phyloP scores from a whole-genome alignment of 2,113 vertebrate genomes.

The Gymnobelideus leadbeateri region DNA sequence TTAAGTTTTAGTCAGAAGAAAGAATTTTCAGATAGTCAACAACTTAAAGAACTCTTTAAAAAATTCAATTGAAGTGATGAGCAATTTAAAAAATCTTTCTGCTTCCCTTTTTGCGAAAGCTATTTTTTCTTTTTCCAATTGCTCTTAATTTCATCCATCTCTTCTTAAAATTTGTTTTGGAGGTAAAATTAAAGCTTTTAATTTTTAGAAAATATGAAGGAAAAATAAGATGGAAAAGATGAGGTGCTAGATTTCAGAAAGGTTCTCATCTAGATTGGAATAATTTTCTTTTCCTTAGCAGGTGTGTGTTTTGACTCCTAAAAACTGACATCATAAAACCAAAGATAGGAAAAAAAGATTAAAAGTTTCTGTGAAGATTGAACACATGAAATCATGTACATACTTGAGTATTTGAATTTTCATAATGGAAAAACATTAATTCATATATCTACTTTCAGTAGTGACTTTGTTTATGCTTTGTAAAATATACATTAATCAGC shows the following conservation, averaged over 20 bases:
- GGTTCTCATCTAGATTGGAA: neutral
- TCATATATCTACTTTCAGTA: neutral
- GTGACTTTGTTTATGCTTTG: neutral
- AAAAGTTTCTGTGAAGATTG: neutral
- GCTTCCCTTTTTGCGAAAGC: neutral
- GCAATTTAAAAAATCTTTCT: neutral
- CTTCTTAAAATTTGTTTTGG: neutral
- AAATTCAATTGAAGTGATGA: neutral
- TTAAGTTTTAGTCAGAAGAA: conserved; percentile 3
- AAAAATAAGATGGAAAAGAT: conserved; percentile 21
- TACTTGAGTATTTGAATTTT: neutral
- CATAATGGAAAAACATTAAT: conserved; percentile 21
- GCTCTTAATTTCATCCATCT: neutral
- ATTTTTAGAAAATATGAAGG: conserved; percentile 28
- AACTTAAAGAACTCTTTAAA: neutral
- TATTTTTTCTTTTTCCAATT: neutral
- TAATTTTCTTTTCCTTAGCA: neutral
- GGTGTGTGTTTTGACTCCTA: neutral
- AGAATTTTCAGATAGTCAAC: neutral
- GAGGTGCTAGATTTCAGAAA: conserved; percentile 6
- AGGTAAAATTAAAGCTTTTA: conserved; percentile 16
- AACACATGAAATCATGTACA: neutral
- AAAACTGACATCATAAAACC: neutral
- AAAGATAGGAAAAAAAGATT: neutral
- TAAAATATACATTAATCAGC: neutral